These are phyloP conservation scores for Stenichneumon culpator DNA, from an alignment of 2,888 invertebrate species.

Conservation along the genomic window DNA sequence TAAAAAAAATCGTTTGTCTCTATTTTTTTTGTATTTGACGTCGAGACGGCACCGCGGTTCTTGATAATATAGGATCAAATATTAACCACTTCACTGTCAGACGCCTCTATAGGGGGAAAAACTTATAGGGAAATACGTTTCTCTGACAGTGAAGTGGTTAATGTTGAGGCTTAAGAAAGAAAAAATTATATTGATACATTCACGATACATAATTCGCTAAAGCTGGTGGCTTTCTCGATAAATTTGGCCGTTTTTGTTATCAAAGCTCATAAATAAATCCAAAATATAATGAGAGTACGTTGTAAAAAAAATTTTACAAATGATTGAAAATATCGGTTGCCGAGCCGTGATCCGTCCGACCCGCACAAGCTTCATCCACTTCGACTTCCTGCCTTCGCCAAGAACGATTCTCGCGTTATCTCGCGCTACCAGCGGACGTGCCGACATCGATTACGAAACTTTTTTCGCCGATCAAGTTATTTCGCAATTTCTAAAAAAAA, in stretches of 20 bases:
- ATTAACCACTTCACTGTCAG: too few relatives aligned
- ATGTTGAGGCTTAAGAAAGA: background rate
- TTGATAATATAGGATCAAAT: background rate
- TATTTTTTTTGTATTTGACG: background rate
- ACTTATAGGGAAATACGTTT: too few relatives aligned
- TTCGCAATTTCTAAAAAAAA: background rate
- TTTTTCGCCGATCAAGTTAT: slow-evolving; percentile 4
- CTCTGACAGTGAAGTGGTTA: too few relatives aligned
- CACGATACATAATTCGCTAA: background rate
- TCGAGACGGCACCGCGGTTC: too few relatives aligned
- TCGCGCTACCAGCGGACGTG: background rate
- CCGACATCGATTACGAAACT: slow-evolving; percentile 3
- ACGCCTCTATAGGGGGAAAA: too few relatives aligned
- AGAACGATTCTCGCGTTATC: background rate
- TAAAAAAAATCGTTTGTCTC: background rate
- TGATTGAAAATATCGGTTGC: slow-evolving; percentile 8
- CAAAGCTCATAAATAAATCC: background rate
- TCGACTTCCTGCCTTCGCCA: background rate
- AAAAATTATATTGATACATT: background rate
- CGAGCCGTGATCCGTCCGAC: background rate
- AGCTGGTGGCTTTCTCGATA: background rate
- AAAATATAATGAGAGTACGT: background rate
- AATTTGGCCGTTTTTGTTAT: too few relatives aligned
- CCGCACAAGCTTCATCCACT: background rate
- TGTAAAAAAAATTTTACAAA: slow-evolving; percentile 2